Percentiles rank a stretch among this genome's conserved stretches.
phyloP scores from a whole-genome alignment of 2,113 vertebrate species.

The Microcebus lehilahytsara region DNA sequence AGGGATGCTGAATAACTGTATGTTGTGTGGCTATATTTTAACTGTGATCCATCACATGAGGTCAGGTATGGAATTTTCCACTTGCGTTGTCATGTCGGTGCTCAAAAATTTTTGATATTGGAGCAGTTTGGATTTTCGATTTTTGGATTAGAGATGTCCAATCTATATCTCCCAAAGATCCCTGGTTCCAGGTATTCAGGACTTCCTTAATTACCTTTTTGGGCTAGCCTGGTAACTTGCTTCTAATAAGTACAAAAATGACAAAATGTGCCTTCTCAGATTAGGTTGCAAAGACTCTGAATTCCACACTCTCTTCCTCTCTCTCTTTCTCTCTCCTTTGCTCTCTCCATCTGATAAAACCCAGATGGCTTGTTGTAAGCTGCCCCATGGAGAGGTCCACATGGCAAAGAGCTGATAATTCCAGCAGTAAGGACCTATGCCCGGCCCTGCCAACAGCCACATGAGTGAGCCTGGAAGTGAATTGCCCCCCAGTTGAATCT shows the following conservation, averaged over 20 bases:
- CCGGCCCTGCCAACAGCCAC: background rate
- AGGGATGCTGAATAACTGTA: background rate
- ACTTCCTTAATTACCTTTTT: too few relatives aligned
- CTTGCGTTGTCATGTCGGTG: background rate
- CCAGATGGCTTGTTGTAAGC: background rate
- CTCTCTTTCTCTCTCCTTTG: background rate
- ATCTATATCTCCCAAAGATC: background rate
- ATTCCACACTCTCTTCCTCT: rapidly evolving
- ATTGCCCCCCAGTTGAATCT: background rate
- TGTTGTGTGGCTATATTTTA: background rate
- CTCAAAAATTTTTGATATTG: background rate
- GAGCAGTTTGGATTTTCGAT: background rate
- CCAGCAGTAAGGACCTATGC: background rate
- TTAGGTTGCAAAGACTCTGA: background rate
- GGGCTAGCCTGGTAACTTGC: background rate
- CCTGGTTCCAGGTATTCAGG: background rate
- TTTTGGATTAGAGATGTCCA: background rate
- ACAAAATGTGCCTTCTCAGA: background rate
- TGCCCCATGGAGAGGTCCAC: background rate
- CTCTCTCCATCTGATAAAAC: background rate
- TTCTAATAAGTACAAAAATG: background rate
- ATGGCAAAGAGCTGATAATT: background rate
- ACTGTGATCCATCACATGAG: background rate
- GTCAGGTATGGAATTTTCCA: background rate
- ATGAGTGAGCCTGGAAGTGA: background rate